Base-by-base conservation (phyloP, 1,140 invertebrate species). In the Dolichoris vasculosae region DNA sequence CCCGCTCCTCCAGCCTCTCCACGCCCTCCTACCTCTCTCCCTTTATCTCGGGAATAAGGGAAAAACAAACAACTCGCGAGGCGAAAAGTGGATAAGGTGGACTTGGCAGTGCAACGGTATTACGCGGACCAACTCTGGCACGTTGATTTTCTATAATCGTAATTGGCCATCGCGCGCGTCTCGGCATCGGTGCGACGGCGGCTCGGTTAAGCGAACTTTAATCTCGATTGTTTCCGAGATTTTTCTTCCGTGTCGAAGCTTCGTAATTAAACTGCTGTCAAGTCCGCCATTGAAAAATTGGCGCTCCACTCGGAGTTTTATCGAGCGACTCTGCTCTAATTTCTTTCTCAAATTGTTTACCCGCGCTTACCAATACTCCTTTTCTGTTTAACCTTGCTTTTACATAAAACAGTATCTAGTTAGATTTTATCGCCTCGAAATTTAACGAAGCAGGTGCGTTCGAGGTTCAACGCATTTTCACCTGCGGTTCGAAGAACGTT, bases 121-220 rank as follows among this genome's bases (percentile, higher is more conserved):
- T 35, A 64, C 43, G 43, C 64, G 9, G 40, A n/a, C 43, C 63
- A 64, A 11, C 55, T 0, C 35, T 64, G 32, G 63, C 30, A 23
- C 30, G 38, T 71, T 73, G 43, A 79, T 84, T 84, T 46, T 75
- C 67, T 75, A 51, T 80, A 59, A 79, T 79, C 77, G 83, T 85
- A 85, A 85, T 85, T 85, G 77, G 64, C 76, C 75, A 59, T 46
- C 71, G 48, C 7, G 20, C n/a, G 8, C 15, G 69, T 9, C 20
- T 40, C 69, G 8, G 32, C 4, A 30, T 23, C 79, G 15, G 43
- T 64, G 7, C 2, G 30, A 64, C 26, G 64, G 64, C 30, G 30
- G 64, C 64, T 2, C 8, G 64, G 30, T 13, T 32, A 13, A 77
- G n/a, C 26, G 30, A 71, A 35, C 32, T 77, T 83, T 78, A 48